Percentiles rank a stretch among this genome's conserved stretches.
Conservation (phyloP, 2,797 vertebrate species). For the Echiichthys vipera region DNA sequence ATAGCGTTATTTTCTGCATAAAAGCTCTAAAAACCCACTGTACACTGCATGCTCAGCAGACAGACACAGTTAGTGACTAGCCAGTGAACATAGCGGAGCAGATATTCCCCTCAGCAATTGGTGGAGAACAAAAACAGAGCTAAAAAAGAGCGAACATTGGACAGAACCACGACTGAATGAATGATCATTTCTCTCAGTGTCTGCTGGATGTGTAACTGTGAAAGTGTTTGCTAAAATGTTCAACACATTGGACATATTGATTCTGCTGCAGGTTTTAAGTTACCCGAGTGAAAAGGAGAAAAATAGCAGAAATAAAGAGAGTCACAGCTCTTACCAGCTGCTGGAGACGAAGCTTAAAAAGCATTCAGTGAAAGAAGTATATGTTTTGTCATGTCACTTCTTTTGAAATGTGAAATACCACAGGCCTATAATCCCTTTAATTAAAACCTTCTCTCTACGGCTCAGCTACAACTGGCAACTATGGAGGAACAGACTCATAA, state of each 20-base stretch:
- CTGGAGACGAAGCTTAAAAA: slow-evolving; percentile 9
- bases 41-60: background rate
- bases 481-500: slow-evolving; percentile 51
- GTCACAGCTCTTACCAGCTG: background rate
- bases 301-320: background rate
- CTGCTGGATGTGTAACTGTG: background rate
- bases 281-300: background rate
- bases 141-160: background rate
- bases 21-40: background rate
- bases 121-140: background rate
- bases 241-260: background rate
- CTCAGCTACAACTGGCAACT: slow-evolving; percentile 47
- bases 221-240: background rate
- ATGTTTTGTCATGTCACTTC: slow-evolving; percentile 41
- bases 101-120: background rate
- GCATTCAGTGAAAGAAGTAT: slow-evolving; percentile 33
- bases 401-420: slow-evolving; percentile 53
- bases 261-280: background rate
- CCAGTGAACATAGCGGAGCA: background rate
- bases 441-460: slow-evolving; percentile 63
- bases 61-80: background rate
- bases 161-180: background rate
- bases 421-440: slow-evolving; percentile 69
- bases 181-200: background rate
- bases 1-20: background rate